Evolutionary conservation across 2,888 invertebrate genomes (phyloP), one percentile per base, ranked within the genome.

Genomic region (Hypsopygia costalis): DNA sequence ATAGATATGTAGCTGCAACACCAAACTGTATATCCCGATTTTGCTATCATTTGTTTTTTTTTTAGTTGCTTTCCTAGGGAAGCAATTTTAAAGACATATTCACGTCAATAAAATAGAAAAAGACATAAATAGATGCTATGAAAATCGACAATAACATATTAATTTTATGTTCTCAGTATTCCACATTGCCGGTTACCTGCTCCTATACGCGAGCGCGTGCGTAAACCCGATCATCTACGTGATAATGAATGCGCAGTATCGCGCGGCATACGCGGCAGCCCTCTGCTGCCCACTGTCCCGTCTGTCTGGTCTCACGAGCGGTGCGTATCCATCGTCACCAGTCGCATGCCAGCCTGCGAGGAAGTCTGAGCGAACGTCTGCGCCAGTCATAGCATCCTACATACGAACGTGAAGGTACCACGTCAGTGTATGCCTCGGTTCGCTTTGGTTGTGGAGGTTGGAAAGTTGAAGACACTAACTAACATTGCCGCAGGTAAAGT

Each of bases 151-250:
- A n/a, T n/a, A n/a, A n/a, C n/a, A n/a, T n/a, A n/a, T n/a, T n/a
- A n/a, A 27, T 33, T 22, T 8, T 37, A 49, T 16, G 90, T 89
- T 51, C 85, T 90, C 63, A 95, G 93, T 89, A 37, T 87, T 91
- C 59, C 92, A 96, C 81, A 92, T 97, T 43, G 81, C 95, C 62
- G 95, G 96, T 52, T 97, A 97, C 83, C 91, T 97, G 29, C 91
- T 97, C 61, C 90, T 97, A 58, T 97, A 97, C 83, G 90, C 96
- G 58, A 95, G 97, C 37, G 94, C 97, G 11, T 97, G 97, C 86
- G 94, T 97, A 50, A 97, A 97, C 82, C 97, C 97, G 1, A 95
- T 97, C 55, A 96, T 97, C 77, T 97, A 97, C 86, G 97, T 97
- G 46, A 96, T 97, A 58, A 97, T 97, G 96, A 97, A 97, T 82